Percentiles rank a stretch among this genome's conserved stretches.
phyloP scores from a whole-genome alignment of 2,797 vertebrate genomes.

The Syngnathus rostellatus region DNA sequence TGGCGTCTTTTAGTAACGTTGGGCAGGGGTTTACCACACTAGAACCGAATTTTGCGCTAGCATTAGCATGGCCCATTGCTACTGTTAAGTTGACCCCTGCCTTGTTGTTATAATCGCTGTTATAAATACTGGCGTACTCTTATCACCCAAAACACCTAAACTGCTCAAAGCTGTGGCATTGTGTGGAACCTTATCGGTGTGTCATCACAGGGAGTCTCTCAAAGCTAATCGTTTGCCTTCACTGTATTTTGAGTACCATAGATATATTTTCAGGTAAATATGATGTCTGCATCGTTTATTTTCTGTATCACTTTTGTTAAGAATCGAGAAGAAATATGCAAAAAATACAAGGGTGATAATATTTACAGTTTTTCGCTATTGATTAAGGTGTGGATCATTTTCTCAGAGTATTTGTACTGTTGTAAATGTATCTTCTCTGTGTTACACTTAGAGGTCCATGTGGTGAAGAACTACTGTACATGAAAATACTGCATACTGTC shows the following conservation, averaged over 20 bases:
- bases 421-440: background rate
- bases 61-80: background rate
- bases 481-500: background rate
- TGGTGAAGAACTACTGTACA: background rate
- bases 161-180: background rate
- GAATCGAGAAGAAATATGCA: background rate
- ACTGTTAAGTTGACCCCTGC: background rate
- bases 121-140: background rate
- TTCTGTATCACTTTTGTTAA: background rate
- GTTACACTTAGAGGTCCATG: background rate
- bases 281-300: background rate
- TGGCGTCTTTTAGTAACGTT: background rate
- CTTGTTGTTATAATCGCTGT: background rate
- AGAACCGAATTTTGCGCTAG: background rate
- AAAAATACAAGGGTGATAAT: background rate
- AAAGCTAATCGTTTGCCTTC: background rate
- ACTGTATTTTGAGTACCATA: background rate
- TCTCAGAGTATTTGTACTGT: background rate
- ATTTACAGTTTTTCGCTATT: background rate
- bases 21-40: background rate
- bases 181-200: background rate
- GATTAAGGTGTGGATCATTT: background rate
- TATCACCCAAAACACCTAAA: constrained; percentile 1
- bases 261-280: background rate
- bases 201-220: background rate